A percentile compares a stretch with the other conserved stretches of the same genome.
phyloP scores from a whole-genome alignment of 2,888 invertebrate genomes.

The Xestia rhomboidea region DNA sequence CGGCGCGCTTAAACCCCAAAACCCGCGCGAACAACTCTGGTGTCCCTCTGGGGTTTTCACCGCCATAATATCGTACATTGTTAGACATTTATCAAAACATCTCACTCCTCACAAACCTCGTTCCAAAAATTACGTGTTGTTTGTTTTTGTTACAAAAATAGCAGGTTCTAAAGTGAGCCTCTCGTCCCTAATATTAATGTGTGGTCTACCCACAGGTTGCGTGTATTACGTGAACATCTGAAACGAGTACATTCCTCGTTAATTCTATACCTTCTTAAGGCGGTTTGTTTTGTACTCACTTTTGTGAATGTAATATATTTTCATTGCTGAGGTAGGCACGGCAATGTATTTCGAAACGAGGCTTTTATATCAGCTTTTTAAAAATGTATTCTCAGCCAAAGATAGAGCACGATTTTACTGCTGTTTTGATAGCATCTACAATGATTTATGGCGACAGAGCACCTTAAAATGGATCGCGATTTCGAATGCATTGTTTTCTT shows the following conservation, averaged over 20 bases:
- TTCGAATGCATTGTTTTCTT: slow-evolving; percentile 54
- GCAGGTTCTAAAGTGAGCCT: slow-evolving; percentile 20
- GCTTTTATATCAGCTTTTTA: slow-evolving; percentile 18
- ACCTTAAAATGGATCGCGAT: slow-evolving; percentile 44
- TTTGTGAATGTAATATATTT: slow-evolving; percentile 56
- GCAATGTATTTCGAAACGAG: slow-evolving; percentile 28
- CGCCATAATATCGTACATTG: slow-evolving; percentile 37
- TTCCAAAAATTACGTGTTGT: slow-evolving; percentile 29
- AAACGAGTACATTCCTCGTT: slow-evolving; percentile 63
- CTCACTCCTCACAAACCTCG: slow-evolving; percentile 5
- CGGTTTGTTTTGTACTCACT: slow-evolving; percentile 56
- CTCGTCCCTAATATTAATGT: slow-evolving; percentile 68
- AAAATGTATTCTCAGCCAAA: slow-evolving; percentile 31
- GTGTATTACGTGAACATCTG: slow-evolving; percentile 67
- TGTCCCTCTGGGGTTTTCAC: slow-evolving; percentile 36
- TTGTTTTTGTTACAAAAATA: slow-evolving; percentile 53
- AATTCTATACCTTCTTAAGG: slow-evolving; percentile 63
- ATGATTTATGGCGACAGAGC: slow-evolving; percentile 46
- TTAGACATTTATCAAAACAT: slow-evolving; percentile 45
- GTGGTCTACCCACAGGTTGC: slow-evolving; percentile 66
- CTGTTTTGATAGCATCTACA: slow-evolving; percentile 54
- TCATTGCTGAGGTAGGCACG: slow-evolving; percentile 1
- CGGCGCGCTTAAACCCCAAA: slow-evolving; percentile 11
- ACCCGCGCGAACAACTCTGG: neutral
- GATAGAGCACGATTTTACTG: slow-evolving; percentile 46